phyloP scores from a whole-genome alignment of 2,113 vertebrate genomes.

The Malurus melanocephalus region DNA sequence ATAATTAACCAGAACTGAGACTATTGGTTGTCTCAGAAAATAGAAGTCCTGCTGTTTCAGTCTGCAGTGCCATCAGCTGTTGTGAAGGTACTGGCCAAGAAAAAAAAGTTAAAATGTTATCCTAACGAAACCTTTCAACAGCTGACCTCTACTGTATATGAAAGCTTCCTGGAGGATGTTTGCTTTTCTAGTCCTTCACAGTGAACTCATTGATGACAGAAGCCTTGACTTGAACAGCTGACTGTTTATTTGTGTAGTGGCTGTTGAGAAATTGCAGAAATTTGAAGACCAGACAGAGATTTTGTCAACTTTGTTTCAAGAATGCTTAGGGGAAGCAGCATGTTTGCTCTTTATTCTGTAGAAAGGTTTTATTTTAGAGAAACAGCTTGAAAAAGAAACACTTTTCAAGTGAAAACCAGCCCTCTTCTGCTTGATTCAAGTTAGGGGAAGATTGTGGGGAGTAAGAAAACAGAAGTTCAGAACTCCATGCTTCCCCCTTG shows the following conservation, averaged over 20 bases:
- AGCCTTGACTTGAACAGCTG: slow-evolving; percentile 9
- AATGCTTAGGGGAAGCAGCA: neutral
- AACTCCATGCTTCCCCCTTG: neutral
- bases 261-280: neutral
- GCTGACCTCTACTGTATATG: neutral
- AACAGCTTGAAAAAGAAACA: neutral
- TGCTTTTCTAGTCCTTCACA: neutral
- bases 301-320: neutral
- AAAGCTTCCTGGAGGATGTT: slow-evolving; percentile 8
- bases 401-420: neutral
- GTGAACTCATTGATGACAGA: neutral
- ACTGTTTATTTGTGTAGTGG: slow-evolving; percentile 5
- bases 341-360: neutral
- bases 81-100: neutral
- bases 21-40: neutral
- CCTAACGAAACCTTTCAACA: neutral
- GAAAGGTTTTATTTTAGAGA: neutral
- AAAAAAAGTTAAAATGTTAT: neutral
- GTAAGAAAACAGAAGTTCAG: neutral
- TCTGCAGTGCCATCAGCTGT: neutral
- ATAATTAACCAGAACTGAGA: neutral
- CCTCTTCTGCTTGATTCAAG: neutral
- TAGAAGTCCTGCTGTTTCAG: neutral
- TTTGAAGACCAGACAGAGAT: neutral
- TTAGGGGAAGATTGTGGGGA: neutral